Evolutionary conservation across 2,113 vertebrate species (phyloP).

Genomic region (Psophia crepitans): DNA sequence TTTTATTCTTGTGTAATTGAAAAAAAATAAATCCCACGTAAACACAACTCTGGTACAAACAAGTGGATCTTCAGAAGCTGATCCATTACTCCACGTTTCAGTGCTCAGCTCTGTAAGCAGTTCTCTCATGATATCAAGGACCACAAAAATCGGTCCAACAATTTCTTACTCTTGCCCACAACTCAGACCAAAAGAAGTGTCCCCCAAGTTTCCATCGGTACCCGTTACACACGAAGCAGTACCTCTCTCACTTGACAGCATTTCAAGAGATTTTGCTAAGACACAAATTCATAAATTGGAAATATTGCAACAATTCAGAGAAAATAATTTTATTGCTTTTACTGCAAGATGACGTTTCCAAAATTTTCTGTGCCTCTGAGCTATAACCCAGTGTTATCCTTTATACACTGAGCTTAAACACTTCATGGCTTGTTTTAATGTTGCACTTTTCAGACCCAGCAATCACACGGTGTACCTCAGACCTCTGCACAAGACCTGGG

Average conservation of each 20-base stretch:
- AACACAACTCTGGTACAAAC: background rate
- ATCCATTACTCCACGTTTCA: background rate
- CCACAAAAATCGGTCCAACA: background rate
- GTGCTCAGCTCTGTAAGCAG: background rate
- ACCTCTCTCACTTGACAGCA: background rate
- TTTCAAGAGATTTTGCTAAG: background rate
- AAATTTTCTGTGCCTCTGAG: constrained; percentile 86
- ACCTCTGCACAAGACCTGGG: constrained; percentile 62
- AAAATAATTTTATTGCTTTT: background rate
- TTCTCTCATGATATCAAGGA: background rate
- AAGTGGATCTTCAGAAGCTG: background rate
- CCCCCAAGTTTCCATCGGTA: background rate
- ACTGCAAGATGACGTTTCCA: background rate
- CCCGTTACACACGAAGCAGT: background rate
- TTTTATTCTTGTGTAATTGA: background rate
- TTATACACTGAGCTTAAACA: constrained; percentile 90
- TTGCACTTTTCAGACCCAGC: constrained; percentile 90
- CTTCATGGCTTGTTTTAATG: constrained; percentile 82
- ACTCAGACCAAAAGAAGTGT: background rate
- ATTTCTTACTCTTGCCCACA: background rate
- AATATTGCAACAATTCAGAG: background rate
- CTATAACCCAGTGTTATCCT: constrained; percentile 91
- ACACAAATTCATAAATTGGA: background rate
- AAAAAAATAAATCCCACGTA: background rate
- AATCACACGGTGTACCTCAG: constrained; percentile 76